Evolutionary conservation across 2,888 invertebrate species (phyloP).

Genomic region (Itoplectis maculator): DNA sequence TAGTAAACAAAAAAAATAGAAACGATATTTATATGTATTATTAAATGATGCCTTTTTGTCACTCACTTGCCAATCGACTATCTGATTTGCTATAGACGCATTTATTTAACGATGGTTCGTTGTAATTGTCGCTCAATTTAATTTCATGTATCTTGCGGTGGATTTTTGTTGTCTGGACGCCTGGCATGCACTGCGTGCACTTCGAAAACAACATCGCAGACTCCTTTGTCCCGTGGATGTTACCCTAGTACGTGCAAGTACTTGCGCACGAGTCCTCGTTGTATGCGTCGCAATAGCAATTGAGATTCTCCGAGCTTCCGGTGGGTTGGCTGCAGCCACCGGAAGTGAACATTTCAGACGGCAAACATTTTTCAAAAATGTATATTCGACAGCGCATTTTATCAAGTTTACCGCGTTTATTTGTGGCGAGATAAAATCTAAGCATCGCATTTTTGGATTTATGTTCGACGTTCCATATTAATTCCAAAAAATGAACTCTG

Average conservation of each 20-base stretch:
- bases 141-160: background rate
- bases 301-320: slow-evolving; percentile 44
- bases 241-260: slow-evolving; percentile 72
- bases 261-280: slow-evolving; percentile 68
- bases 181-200: slow-evolving; percentile 53
- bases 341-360: background rate
- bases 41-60: background rate
- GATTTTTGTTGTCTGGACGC: no score
- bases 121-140: background rate
- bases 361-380: background rate
- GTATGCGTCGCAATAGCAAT: slow-evolving; percentile 48
- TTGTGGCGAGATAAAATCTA: background rate
- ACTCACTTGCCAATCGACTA: background rate
- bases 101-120: background rate
- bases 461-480: background rate
- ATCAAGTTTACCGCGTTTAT: background rate
- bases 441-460: background rate
- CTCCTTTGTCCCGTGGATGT: slow-evolving; percentile 64
- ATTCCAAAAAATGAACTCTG: background rate
- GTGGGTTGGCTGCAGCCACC: slow-evolving; percentile 46
- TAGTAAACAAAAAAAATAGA: background rate
- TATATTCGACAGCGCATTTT: background rate
- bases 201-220: slow-evolving; percentile 61
- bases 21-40: background rate
- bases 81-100: background rate